Evolutionary conservation across 2,797 vertebrate species (phyloP).

Genomic region (Phalloptychus januarius): DNA sequence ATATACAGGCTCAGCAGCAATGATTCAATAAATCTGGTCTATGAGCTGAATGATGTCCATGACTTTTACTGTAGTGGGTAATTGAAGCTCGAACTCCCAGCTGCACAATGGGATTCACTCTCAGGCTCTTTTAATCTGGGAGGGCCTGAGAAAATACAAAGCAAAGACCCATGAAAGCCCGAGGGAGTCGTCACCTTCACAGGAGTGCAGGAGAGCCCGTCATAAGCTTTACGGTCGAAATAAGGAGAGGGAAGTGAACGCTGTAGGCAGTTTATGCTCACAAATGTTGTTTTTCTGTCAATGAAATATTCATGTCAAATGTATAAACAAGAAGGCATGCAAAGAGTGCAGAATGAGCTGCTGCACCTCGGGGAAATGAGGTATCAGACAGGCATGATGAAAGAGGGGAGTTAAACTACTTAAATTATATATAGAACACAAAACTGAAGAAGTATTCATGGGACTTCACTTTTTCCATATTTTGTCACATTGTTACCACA

Average conservation of each 20-base stretch:
- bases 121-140: slow-evolving; percentile 51
- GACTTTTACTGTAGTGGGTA: slow-evolving; percentile 49
- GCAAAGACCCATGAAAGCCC: slow-evolving; percentile 42
- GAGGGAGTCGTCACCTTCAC: slow-evolving; percentile 33
- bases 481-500: not conserved
- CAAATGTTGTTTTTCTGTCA: slow-evolving; percentile 40
- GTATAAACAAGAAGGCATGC: slow-evolving; percentile 38
- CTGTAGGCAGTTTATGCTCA: slow-evolving; percentile 35
- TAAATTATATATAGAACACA: not conserved
- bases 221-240: slow-evolving; percentile 25
- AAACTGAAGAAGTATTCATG: not conserved
- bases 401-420: not conserved
- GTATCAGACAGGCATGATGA: not conserved
- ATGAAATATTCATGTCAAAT: slow-evolving; percentile 64
- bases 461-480: not conserved
- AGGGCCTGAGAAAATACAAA: slow-evolving; percentile 46
- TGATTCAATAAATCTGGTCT: slow-evolving; percentile 70
- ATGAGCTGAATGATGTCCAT: slow-evolving; percentile 44
- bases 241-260: slow-evolving; percentile 21
- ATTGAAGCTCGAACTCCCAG: slow-evolving; percentile 33
- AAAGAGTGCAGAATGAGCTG: slow-evolving; percentile 28
- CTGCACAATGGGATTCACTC: slow-evolving; percentile 43
- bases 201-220: slow-evolving; percentile 31
- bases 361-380: slow-evolving; percentile 18
- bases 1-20: slow-evolving; percentile 60